These are phyloP conservation scores for Falco cherrug DNA, from an alignment of 2,797 vertebrate genomes.

Conservation along the genomic window DNA sequence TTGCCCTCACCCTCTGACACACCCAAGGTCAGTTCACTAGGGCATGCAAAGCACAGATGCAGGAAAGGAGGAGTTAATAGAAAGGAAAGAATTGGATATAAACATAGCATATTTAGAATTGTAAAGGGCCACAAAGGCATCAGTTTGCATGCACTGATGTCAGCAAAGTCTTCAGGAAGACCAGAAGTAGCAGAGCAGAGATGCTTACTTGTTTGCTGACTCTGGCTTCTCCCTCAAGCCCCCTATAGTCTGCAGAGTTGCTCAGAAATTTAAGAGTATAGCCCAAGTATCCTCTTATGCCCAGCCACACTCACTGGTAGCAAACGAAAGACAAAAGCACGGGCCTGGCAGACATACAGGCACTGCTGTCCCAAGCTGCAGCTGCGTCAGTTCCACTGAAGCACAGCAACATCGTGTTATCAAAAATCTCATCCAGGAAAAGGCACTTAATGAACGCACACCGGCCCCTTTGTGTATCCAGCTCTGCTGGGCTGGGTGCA, in stretches of 20 bases:
- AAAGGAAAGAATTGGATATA: neutral
- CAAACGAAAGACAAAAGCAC: neutral
- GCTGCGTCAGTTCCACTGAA: neutral
- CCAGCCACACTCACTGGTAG: neutral
- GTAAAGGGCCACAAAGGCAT: neutral
- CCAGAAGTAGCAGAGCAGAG: constrained; percentile 6
- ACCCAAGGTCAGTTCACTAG: neutral
- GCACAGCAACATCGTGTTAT: neutral
- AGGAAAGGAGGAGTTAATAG: neutral
- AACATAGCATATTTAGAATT: neutral
- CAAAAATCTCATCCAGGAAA: neutral
- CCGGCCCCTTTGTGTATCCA: accelerated
- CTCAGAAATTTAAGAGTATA: neutral
- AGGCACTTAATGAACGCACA: constrained; percentile 37
- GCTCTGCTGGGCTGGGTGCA: neutral
- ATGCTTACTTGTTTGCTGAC: neutral
- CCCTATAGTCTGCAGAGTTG: neutral
- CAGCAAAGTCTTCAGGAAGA: neutral
- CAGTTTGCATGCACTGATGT: constrained; percentile 20
- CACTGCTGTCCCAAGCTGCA: neutral
- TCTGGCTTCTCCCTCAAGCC: neutral
- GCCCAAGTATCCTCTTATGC: neutral
- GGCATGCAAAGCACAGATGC: constrained; percentile 1
- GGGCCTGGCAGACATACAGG: neutral
- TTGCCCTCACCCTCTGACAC: neutral